Evolutionary conservation across 2,888 invertebrate genomes (phyloP), one percentile per base, ranked within the genome.

Genomic region (Brachycybe producta): DNA sequence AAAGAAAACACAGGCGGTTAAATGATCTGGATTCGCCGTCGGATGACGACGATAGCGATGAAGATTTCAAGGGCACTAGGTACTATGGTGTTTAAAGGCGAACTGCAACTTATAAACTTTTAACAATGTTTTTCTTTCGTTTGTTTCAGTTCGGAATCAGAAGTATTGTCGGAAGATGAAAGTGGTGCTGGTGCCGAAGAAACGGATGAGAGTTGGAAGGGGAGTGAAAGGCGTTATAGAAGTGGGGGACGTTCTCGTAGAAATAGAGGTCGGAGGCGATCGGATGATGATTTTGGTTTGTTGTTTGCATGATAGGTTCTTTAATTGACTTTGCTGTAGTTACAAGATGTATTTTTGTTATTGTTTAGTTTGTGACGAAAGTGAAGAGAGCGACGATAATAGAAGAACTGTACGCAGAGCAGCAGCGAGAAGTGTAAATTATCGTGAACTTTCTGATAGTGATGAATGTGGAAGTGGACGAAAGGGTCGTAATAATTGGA

Each of bases 31-130:
- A 87, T 59, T 78, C 81, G n/a, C 75, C 76, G 24, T 78, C 79
- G 38, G 62, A 86, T 57, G 79, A 76, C 51, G 84, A 83, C 1
- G 65, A 64, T 51, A 66, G 64, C 26, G 91, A 91, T 62, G 91
- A 91, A 65, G 92, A 92, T 67, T 92, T 91, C 63, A 84, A 86
- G 64, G 85, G 86, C 36, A 79, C 82, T 0, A 80, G 81, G 76
- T 82, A n/a, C n/a, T n/a, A n/a, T n/a, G n/a, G n/a, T n/a, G n/a
- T n/a, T n/a, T n/a, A n/a, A n/a, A n/a, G n/a, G 21, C 34, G 11
- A 26, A 13, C 24, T 2, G 30, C 48, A 26, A 27, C 13, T 15
- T 35, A 7, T 17, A 43, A 32, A 23, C 23, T 36, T 36, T 36
- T 11, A 19, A 2, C 5, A 21, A 32, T 32, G 35, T 26, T 49